phyloP scores from a whole-genome alignment of 2,113 vertebrate genomes.

The Cromileptes altivelis region DNA sequence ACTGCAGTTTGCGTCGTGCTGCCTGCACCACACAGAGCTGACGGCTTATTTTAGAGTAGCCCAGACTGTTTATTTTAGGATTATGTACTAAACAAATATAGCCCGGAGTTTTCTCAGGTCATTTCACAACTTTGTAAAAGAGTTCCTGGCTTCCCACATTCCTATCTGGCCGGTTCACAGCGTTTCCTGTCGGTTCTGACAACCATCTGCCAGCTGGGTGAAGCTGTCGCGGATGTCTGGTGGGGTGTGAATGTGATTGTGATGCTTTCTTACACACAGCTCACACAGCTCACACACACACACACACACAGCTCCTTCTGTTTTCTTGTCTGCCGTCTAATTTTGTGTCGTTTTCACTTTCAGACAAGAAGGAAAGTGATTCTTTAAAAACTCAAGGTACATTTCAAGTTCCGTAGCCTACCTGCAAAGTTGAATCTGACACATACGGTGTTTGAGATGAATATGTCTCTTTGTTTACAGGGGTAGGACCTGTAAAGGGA shows the following conservation, averaged over 20 bases:
- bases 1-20: conserved; percentile 11
- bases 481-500: conserved; percentile 62
- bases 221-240: conserved; percentile 70
- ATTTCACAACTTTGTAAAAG: conserved; percentile 9
- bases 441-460: background rate
- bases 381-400: conserved; percentile 19
- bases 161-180: conserved; percentile 1
- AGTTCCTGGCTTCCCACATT: conserved; percentile 20
- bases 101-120: background rate
- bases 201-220: conserved; percentile 35
- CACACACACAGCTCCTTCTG: background rate
- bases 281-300: background rate
- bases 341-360: conserved; percentile 9
- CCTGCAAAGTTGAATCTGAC: background rate
- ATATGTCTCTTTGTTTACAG: conserved; percentile 68
- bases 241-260: conserved; percentile 45
- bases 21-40: background rate
- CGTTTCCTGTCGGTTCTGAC: conserved; percentile 3
- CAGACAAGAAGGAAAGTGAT: conserved; percentile 20
- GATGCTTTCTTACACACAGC: background rate
- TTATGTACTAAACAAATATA: background rate
- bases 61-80: background rate
- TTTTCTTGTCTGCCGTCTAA: background rate
- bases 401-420: background rate
- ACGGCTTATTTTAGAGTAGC: background rate